Evolutionary conservation across 2,888 invertebrate genomes (phyloP).

Genomic region (Drosophila prolongata): DNA sequence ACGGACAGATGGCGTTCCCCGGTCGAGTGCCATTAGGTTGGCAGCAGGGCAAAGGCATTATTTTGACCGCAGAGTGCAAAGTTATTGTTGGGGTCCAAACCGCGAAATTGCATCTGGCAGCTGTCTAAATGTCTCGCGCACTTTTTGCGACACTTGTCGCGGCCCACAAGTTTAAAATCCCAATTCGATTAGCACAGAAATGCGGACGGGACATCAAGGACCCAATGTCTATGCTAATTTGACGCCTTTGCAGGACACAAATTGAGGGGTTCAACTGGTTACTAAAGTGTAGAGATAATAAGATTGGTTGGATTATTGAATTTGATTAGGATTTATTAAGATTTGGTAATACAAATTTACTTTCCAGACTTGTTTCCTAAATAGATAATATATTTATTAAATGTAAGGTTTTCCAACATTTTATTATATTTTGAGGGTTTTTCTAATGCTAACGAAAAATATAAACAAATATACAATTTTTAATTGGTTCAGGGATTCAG

Average conservation of each 20-base stretch:
- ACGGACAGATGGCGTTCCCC: conserved; percentile 40
- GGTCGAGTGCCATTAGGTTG: conserved; percentile 52
- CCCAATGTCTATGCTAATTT: conserved; percentile 52
- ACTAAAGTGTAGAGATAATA: no score
- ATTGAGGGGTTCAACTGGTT: neutral
- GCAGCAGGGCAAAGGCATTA: conserved; percentile 34
- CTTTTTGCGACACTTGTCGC: conserved; percentile 72
- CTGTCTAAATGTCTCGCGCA: conserved; percentile 76
- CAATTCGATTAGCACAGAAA: conserved; percentile 26
- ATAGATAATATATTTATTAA: no score
- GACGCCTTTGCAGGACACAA: conserved; percentile 14
- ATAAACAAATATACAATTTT: no score
- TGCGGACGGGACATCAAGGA: conserved; percentile 23
- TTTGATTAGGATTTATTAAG: no score
- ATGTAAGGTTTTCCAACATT: no score
- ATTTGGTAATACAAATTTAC: no score
- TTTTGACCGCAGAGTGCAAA: conserved; percentile 58
- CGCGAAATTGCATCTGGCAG: conserved; percentile 69
- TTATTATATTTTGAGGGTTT: no score
- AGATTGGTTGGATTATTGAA: neutral
- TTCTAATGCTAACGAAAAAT: no score
- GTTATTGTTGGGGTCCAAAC: conserved; percentile 38
- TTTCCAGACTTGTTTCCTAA: no score
- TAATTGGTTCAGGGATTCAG: no score
- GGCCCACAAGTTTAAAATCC: conserved; percentile 7